Evolutionary conservation across 2,797 vertebrate genomes (phyloP).

Genomic region (Anguilla pacifica): DNA sequence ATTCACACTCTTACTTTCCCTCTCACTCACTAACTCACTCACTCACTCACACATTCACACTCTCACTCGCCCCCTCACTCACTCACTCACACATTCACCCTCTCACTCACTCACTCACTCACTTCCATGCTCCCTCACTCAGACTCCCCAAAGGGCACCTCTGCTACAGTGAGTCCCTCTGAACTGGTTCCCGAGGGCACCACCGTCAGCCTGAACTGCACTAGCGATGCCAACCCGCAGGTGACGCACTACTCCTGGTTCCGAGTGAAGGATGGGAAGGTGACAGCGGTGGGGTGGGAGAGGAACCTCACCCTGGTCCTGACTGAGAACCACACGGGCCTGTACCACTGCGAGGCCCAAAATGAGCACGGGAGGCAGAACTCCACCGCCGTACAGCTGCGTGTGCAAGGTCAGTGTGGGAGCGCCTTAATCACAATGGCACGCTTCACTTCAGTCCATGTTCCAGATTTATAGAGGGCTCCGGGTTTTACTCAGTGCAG

Average conservation of each 20-base stretch:
- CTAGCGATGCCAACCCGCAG: not conserved
- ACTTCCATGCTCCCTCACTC: not conserved
- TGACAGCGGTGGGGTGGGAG: not conserved
- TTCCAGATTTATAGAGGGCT: too few relatives aligned
- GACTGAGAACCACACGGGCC: not conserved
- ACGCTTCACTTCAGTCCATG: not conserved
- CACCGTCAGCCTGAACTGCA: not conserved
- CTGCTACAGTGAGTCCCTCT: not conserved
- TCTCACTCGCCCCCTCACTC: not conserved
- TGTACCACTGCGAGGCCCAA: not conserved
- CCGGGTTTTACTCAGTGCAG: too few relatives aligned
- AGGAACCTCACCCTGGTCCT: not conserved
- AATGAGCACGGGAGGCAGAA: not conserved
- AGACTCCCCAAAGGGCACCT: slow-evolving; percentile 16
- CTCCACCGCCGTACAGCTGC: not conserved
- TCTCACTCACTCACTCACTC: not conserved
- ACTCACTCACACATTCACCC: too few relatives aligned
- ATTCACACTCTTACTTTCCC: not conserved
- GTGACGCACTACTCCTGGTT: slow-evolving; percentile 19
- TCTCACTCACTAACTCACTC: not conserved
- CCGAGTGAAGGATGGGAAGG: not conserved
- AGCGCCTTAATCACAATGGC: not conserved
- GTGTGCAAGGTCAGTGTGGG: not conserved
- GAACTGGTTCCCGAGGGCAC: not conserved
- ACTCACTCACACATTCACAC: too few relatives aligned